Percentiles rank a stretch among this genome's conserved stretches.
Conservation (phyloP, 1,140 invertebrate genomes). For the Cherax destructor region DNA sequence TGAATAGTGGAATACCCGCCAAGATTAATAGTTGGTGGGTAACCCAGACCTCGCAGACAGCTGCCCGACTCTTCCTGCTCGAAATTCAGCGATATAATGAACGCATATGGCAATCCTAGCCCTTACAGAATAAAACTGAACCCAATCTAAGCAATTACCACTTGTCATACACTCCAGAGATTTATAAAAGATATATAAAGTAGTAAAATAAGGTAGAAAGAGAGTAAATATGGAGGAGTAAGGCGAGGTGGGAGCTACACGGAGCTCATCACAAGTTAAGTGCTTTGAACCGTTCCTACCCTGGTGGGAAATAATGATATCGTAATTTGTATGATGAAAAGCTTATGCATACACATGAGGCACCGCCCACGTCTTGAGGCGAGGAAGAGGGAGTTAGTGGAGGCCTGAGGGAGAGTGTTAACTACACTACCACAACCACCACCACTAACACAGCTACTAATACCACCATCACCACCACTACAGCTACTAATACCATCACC, state of each 20-base stretch:
- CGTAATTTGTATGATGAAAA: slow-evolving; percentile 66
- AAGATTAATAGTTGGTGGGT: slow-evolving; percentile 55
- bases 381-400: neutral
- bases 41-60: slow-evolving; percentile 49
- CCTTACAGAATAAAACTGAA: too few species aligned
- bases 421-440: too few species aligned
- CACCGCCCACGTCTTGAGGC: slow-evolving; percentile 12
- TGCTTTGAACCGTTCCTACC: slow-evolving; percentile 39
- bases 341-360: slow-evolving; percentile 67
- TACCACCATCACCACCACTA: neutral
- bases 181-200: too few species aligned
- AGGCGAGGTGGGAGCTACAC: too few species aligned
- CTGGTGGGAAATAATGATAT: slow-evolving; percentile 60
- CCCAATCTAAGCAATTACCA: too few species aligned
- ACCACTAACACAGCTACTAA: too few species aligned
- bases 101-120: slow-evolving; percentile 22
- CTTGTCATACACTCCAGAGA: too few species aligned
- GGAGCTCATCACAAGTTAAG: slow-evolving; percentile 12
- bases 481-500: neutral
- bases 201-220: too few species aligned
- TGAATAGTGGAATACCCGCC: slow-evolving; percentile 55
- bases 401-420: neutral
- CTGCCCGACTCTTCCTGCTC: slow-evolving; percentile 11
- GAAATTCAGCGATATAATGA: slow-evolving; percentile 19
- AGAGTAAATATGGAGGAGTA: too few species aligned